A percentile compares a stretch with the other conserved stretches of the same genome.
Conservation (phyloP, 2,113 vertebrate genomes). For the Crotalus helleri region DNA sequence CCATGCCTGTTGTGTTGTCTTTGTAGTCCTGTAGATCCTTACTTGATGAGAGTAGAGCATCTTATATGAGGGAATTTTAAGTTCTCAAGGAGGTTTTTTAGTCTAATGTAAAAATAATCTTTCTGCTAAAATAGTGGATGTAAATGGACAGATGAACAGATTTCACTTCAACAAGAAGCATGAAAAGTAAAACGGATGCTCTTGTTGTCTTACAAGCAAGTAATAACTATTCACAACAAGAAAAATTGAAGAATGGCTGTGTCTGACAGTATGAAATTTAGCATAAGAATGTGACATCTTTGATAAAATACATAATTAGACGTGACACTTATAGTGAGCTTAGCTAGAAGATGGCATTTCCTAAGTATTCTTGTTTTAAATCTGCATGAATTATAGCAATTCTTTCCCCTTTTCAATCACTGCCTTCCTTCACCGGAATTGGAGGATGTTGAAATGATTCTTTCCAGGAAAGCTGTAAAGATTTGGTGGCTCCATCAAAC, state of each 20-base stretch:
- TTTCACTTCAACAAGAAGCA: constrained; percentile 59
- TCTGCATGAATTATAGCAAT: constrained; percentile 41
- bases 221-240: constrained; percentile 61
- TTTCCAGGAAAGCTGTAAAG: neutral
- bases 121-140: constrained; percentile 59
- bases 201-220: constrained; percentile 70
- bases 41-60: constrained; percentile 55
- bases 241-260: constrained; percentile 57
- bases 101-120: constrained; percentile 62
- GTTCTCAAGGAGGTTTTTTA: constrained; percentile 41
- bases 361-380: constrained; percentile 47
- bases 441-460: neutral
- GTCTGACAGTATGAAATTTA: constrained; percentile 63
- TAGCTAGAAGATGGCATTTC: constrained; percentile 53
- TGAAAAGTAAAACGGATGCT: constrained; percentile 67
- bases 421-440: neutral
- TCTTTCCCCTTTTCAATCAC: neutral
- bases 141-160: constrained; percentile 52
- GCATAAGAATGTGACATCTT: constrained; percentile 64
- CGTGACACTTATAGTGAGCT: constrained; percentile 54
- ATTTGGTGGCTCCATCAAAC: neutral
- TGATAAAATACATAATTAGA: constrained; percentile 68
- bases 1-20: constrained; percentile 52
- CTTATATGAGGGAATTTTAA: constrained; percentile 45
- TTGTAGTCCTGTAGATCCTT: constrained; percentile 43